These are phyloP conservation scores for Triops cancriformis DNA, from an alignment of 1,140 invertebrate species.

Conservation along the genomic window DNA sequence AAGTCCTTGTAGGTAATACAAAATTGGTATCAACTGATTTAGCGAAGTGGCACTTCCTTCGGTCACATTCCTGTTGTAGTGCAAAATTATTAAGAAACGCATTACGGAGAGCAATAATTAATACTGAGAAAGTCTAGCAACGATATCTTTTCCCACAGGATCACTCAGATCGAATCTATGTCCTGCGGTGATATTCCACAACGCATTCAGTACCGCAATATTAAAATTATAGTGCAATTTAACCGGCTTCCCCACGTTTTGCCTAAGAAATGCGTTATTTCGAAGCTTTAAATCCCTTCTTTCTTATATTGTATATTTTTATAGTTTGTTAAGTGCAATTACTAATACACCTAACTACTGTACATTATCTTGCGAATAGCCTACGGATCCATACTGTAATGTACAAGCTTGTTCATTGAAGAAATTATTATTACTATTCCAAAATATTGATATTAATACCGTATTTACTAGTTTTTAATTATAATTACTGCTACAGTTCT, in stretches of 20 bases:
- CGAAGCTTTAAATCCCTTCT: too few species aligned
- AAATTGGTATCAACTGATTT: neutral
- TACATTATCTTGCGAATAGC: too few species aligned
- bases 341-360: too few species aligned
- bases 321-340: too few species aligned
- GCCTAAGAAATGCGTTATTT: neutral
- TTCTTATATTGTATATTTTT: too few species aligned
- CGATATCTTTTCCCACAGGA: neutral
- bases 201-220: conserved; percentile 19
- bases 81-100: neutral
- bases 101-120: neutral
- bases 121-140: neutral
- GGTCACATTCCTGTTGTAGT: neutral
- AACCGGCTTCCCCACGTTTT: conserved; percentile 15
- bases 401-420: too few species aligned
- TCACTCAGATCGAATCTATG: conserved; percentile 17
- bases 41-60: neutral
- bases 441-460: too few species aligned
- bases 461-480: too few species aligned
- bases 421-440: too few species aligned
- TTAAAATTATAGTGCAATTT: conserved; percentile 7
- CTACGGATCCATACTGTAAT: too few species aligned
- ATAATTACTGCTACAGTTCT: too few species aligned
- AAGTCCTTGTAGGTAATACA: neutral
- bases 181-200: conserved; percentile 25